These are phyloP conservation scores for Tetragnatha versicolor DNA, from an alignment of 1,140 invertebrate species.

Conservation along the genomic window DNA sequence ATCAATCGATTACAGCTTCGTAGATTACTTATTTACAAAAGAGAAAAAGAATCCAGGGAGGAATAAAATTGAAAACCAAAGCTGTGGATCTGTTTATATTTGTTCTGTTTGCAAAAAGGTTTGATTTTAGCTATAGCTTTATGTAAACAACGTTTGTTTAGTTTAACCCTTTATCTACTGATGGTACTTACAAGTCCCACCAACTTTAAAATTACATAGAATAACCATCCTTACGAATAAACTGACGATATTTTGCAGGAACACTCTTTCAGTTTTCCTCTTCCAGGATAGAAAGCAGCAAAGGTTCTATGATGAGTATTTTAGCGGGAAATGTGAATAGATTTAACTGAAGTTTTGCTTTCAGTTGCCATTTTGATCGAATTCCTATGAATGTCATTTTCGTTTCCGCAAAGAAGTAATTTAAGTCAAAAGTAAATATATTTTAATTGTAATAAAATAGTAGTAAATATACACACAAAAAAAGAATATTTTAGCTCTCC, in stretches of 20 bases:
- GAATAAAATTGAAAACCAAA: neutral
- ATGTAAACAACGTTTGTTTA: neutral
- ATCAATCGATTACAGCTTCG: constrained; percentile 51
- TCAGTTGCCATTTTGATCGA: too few species aligned
- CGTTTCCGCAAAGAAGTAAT: too few species aligned
- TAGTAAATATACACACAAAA: too few species aligned
- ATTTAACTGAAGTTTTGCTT: too few species aligned
- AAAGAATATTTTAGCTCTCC: too few species aligned
- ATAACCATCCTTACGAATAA: neutral
- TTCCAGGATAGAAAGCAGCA: too few species aligned
- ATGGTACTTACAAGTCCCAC: neutral
- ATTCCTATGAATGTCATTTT: too few species aligned
- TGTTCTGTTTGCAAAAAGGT: constrained; percentile 12
- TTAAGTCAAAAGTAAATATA: too few species aligned
- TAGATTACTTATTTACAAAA: constrained; percentile 49
- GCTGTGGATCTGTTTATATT: neutral
- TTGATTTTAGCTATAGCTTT: neutral
- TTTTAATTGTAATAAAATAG: too few species aligned
- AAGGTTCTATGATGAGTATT: too few species aligned
- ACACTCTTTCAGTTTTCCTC: too few species aligned
- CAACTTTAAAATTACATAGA: neutral
- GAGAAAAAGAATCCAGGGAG: neutral
- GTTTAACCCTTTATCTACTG: neutral
- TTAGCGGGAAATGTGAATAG: too few species aligned
- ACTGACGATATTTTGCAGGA: neutral